Base-by-base conservation (phyloP, 2,888 invertebrate species). In the Panzeria rudis region DNA sequence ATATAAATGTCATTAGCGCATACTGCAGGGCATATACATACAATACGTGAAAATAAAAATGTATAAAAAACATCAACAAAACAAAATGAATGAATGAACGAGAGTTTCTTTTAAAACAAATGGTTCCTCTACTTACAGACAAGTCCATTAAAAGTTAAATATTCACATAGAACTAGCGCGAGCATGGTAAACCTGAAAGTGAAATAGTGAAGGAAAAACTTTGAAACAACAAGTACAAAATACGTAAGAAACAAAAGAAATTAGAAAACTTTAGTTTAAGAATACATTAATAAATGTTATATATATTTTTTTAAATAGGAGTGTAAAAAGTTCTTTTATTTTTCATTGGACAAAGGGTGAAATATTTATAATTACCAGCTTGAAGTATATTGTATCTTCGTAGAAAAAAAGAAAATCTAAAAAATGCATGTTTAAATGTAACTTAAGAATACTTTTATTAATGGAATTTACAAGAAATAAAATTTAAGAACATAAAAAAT, bases 101-200 rank as follows among this genome's bases (percentile, higher is more conserved):
- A 71, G 41, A 80, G 56, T 66, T 80, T 56, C 75, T 69, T 75
- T 71, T 47, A 69, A 50, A 75, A 69, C 62, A 79, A 83, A 79
- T 83, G 68, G 73, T 59, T 72, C 25, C 35, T 64, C 54, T 62
- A 61, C 75, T 75, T 20, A 38, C 71, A 84, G 75, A 80, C 69
- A 69, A 84, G 76, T 84, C 83, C 84, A 84, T 84, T 84, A 81
- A 84, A 76, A 84, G 80, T 84, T 84, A 72, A 84, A 81, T 76
- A 81, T 84, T 47, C 76, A 84, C 66, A 75, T 56, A 50, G 47
- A 66, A 25, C 41, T n/a, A 38, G 25, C 9, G 11, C 38, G 50
- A 64, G 52, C 20, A 52, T 11, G 61, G 29, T 20, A 23, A 56
- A 66, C 35, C 44, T 76, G 62, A 59, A 78, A 72, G 64, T 72